phyloP scores from a whole-genome alignment of 2,888 invertebrate genomes.

The Leptothorax acervorum region DNA sequence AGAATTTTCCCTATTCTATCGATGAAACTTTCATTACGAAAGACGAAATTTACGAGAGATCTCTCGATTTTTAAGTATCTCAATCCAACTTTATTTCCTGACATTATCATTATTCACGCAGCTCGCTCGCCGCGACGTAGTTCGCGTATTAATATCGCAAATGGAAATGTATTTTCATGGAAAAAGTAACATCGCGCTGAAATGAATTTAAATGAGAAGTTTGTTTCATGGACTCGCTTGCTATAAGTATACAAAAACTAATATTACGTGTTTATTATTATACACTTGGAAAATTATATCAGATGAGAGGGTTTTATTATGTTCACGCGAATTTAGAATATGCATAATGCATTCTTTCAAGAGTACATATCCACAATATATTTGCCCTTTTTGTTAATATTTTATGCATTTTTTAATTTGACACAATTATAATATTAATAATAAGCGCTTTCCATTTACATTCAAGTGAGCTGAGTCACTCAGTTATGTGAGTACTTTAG shows the following conservation, averaged over 20 bases:
- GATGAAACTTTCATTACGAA: slow-evolving; percentile 20
- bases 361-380: background rate
- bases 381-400: background rate
- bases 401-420: background rate
- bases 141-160: slow-evolving; percentile 50
- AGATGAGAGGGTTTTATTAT: slow-evolving; percentile 16
- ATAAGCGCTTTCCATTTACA: no score
- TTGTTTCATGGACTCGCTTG: slow-evolving; percentile 24
- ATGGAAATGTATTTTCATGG: slow-evolving; percentile 48
- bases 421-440: background rate
- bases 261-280: slow-evolving; percentile 38
- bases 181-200: slow-evolving; percentile 42
- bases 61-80: slow-evolving; percentile 48
- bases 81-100: slow-evolving; percentile 26
- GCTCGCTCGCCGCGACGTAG: slow-evolving; percentile 19
- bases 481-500: no score
- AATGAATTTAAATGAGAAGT: slow-evolving; percentile 53
- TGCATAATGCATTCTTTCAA: background rate
- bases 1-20: background rate
- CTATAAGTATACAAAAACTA: slow-evolving; percentile 28
- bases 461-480: no score
- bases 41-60: slow-evolving; percentile 23
- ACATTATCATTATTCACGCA: slow-evolving; percentile 45
- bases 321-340: background rate
- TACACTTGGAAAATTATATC: slow-evolving; percentile 19